A percentile compares a stretch with the other conserved stretches of the same genome.
These are phyloP conservation scores for Temnothorax curvispinosus DNA, from an alignment of 1,140 invertebrate species.

Conservation along the genomic window DNA sequence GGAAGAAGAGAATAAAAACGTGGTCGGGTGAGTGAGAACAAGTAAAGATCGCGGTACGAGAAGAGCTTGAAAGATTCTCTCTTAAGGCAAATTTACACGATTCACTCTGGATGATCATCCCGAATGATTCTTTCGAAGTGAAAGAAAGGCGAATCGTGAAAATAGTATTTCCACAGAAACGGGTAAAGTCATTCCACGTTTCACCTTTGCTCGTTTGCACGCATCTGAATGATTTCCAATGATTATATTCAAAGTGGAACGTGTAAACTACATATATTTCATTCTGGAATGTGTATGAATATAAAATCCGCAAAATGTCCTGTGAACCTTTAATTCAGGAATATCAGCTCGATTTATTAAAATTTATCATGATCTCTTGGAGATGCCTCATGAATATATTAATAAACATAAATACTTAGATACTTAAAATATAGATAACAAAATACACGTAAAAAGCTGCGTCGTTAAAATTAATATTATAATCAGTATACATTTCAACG, in stretches of 20 bases:
- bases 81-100: conserved; percentile 51
- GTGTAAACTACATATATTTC: background rate
- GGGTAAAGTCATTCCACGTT: background rate
- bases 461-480: conserved; percentile 15
- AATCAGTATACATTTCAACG: background rate
- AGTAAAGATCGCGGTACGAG: conserved; percentile 68
- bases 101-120: conserved; percentile 39
- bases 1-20: conserved; percentile 59
- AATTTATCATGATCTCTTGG: background rate
- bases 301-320: background rate
- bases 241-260: background rate
- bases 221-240: background rate
- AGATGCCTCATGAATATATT: background rate
- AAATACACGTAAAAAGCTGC: background rate
- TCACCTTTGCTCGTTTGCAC: background rate
- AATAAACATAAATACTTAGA: background rate
- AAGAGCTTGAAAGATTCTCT: conserved; percentile 59
- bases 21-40: conserved; percentile 63
- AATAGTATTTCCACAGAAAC: conserved; percentile 9
- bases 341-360: background rate
- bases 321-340: background rate
- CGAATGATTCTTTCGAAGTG: conserved; percentile 4
- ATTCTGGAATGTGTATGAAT: background rate
- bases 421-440: background rate
- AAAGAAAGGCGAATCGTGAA: conserved; percentile 30